These are phyloP conservation scores for Galerucella nymphaeae DNA, from an alignment of 2,888 invertebrate genomes.

Conservation along the genomic window DNA sequence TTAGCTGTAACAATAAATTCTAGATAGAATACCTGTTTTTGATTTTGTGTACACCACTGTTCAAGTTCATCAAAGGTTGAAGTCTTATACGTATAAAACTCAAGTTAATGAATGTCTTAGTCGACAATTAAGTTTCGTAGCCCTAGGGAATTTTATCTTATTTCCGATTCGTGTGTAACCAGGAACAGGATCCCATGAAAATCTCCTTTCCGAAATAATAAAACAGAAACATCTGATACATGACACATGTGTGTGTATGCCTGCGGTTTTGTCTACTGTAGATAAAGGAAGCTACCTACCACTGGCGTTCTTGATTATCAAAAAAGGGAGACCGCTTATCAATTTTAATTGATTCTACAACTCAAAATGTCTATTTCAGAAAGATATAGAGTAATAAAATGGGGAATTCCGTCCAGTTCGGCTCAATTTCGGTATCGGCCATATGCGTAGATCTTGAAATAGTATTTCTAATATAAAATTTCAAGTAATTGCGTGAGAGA, in stretches of 20 bases:
- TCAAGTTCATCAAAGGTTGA: background rate
- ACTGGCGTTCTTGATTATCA: background rate
- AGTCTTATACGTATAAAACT: background rate
- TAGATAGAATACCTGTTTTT: no score
- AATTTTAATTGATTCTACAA: no score
- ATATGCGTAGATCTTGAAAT: no score
- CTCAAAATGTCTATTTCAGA: no score
- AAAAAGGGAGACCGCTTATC: background rate
- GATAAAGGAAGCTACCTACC: background rate
- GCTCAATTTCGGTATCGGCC: no score
- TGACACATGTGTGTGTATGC: slow-evolving; percentile 13
- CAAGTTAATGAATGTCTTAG: slow-evolving; percentile 15
- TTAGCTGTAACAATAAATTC: no score
- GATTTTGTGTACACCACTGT: background rate
- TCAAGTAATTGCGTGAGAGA: no score
- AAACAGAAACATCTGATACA: slow-evolving; percentile 43
- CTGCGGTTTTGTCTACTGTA: slow-evolving; percentile 5
- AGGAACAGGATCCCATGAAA: slow-evolving; percentile 40
- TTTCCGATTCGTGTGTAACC: slow-evolving; percentile 38
- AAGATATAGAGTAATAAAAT: no score
- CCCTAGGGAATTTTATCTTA: slow-evolving; percentile 36
- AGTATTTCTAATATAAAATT: no score
- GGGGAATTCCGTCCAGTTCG: no score
- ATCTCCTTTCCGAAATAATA: slow-evolving; percentile 44
- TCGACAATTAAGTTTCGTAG: slow-evolving; percentile 14